A percentile compares a stretch with the other conserved stretches of the same genome.
Conservation (phyloP, 2,888 invertebrate genomes). For the Choristoneura rosaceana region DNA sequence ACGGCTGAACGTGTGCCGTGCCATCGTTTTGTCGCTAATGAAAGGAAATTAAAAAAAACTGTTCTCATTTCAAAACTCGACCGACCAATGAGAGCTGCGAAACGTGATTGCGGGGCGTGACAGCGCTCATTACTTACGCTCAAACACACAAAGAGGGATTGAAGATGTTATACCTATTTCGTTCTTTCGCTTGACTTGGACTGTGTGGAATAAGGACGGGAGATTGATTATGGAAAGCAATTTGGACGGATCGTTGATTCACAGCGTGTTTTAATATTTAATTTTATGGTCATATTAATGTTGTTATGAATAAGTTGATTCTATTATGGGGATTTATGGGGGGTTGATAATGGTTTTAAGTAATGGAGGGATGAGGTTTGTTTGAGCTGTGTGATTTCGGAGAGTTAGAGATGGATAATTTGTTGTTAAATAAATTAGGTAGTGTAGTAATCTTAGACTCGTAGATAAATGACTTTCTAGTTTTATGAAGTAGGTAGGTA, state of each 20-base stretch:
- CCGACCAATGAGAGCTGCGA: slow-evolving; percentile 72
- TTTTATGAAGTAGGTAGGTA: too few species aligned
- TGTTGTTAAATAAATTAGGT: slow-evolving; percentile 40
- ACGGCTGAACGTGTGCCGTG: slow-evolving; percentile 53
- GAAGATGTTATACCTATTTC: slow-evolving; percentile 52
- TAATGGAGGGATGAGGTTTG: slow-evolving; percentile 54
- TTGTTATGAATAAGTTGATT: slow-evolving; percentile 79
- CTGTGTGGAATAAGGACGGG: slow-evolving; percentile 49
- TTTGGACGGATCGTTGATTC: slow-evolving; percentile 64
- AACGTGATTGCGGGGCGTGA: slow-evolving; percentile 80
- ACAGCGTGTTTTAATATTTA: slow-evolving; percentile 80
- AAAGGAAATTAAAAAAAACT: slow-evolving; percentile 71
- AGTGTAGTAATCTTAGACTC: neutral
- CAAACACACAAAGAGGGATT: slow-evolving; percentile 46
- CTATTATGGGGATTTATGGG: slow-evolving; percentile 73
- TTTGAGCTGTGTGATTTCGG: slow-evolving; percentile 45
- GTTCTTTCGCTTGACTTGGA: slow-evolving; percentile 46
- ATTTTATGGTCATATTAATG: slow-evolving; percentile 77
- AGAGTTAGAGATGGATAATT: slow-evolving; percentile 47
- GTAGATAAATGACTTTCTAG: neutral
- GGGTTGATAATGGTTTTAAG: slow-evolving; percentile 68
- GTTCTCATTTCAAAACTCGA: slow-evolving; percentile 67
- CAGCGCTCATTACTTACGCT: slow-evolving; percentile 75
- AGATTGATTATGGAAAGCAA: slow-evolving; percentile 60
- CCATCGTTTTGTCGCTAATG: slow-evolving; percentile 63